Base-by-base conservation (phyloP, 2,888 invertebrate genomes). In the Hofmannophila pseudospretella region DNA sequence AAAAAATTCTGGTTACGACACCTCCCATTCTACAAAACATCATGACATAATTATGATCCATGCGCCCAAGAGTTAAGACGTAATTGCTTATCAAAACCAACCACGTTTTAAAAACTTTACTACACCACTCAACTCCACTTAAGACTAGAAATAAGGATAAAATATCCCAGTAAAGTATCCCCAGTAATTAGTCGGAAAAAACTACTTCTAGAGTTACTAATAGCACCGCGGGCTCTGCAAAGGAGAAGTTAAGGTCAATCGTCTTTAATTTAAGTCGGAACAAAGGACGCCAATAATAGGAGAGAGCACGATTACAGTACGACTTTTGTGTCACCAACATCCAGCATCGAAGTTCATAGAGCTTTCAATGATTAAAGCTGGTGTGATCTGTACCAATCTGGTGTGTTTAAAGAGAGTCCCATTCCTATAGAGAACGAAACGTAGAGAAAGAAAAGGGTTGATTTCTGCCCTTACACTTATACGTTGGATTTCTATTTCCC, bases 181-280 rank as follows among this genome's bases (percentile, higher is more conserved):
- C 27, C 37, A 45, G 44, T 47, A 47, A 47, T 42, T 47, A 41
- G 38, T 20, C 30, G 2, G 23, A 13, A 31, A 41, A 40, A 34
- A 37, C 42, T 42, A 39, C 33, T 41, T 34, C 32, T 30, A 27
- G 14, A 23, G 59, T 63, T 58, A 64, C 61, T 70, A 63, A 60
- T 61, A 60, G 61, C 52, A 58, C 47, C 41, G 44, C 41, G 46
- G 51, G 49, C 52, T 36, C 7, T 39, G 46, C 47, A 44, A 63
- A 58, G 65, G 64, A 66, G 71, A 78, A 72, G 71, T 71, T 70
- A 65, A 67, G 70, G 69, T 70, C 71, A 68, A 67, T 71, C 67
- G 34, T 73, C 75, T 81, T 75, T 80, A 79, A 81, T 80, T 79
- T 74, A 72, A 74, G 64, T 62, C 54, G 44, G 69, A 61, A 75